These are phyloP conservation scores for Cloeon dipterum DNA, from an alignment of 2,888 invertebrate species.

Conservation along the genomic window DNA sequence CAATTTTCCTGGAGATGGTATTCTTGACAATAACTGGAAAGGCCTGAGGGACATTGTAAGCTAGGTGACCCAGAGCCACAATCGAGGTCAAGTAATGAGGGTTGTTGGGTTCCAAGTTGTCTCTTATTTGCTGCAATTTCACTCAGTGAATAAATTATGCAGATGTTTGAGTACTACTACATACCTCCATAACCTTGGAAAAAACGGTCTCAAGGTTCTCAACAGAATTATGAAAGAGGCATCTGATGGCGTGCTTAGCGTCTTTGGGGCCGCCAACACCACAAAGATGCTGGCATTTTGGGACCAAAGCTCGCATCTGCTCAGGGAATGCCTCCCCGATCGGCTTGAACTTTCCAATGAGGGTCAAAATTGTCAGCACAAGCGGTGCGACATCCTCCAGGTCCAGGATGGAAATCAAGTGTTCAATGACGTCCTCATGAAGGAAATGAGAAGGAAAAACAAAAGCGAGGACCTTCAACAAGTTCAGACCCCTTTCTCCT, in stretches of 20 bases:
- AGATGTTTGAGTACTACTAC: not conserved
- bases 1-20: slow-evolving; percentile 86
- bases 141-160: not conserved
- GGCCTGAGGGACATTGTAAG: slow-evolving; percentile 71
- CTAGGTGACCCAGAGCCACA: slow-evolving; percentile 84
- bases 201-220: slow-evolving; percentile 42
- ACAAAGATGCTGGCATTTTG: slow-evolving; percentile 70
- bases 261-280: slow-evolving; percentile 82
- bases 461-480: slow-evolving; percentile 66
- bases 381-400: slow-evolving; percentile 65
- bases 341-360: slow-evolving; percentile 67
- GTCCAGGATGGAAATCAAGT: slow-evolving; percentile 51
- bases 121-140: slow-evolving; percentile 31
- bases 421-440: slow-evolving; percentile 56
- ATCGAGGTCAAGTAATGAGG: slow-evolving; percentile 80
- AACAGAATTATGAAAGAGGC: slow-evolving; percentile 60
- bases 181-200: slow-evolving; percentile 52
- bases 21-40: slow-evolving; percentile 82
- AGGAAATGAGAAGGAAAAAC: slow-evolving; percentile 87
- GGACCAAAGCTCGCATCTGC: slow-evolving; percentile 54
- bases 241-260: slow-evolving; percentile 88
- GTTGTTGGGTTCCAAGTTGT: slow-evolving; percentile 47
- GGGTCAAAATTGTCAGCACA: slow-evolving; percentile 62
- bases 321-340: slow-evolving; percentile 51
- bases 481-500: slow-evolving; percentile 69